Evolutionary conservation across 2,888 invertebrate genomes (phyloP), one percentile per base, ranked within the genome.

Genomic region (Cordilura impudica): DNA sequence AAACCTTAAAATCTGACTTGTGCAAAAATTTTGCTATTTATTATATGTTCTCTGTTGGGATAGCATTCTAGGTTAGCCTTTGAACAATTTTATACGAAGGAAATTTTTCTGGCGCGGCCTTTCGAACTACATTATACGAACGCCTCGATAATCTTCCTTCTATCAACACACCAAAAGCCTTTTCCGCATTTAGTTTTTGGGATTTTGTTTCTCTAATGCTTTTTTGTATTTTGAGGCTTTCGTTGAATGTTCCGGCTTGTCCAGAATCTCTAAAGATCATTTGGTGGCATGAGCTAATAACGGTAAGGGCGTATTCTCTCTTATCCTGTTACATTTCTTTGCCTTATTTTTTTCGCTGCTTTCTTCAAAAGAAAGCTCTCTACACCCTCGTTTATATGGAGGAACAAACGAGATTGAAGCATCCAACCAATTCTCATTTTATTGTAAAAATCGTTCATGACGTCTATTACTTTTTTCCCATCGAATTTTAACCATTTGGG

Each of bases 41-140:
- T 70, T 70, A 84, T 84, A 56, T 80, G 45, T 72, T 82, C 67
- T 10, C 35, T 45, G 12, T 51, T 23, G 35, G 83, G 82, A 78
- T 84, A 83, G 65, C 82, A 82, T 26, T 43, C 18, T 65, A 76
- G 80, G 66, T 85, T 85, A 26, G 84, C 83, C 54, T 47, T 73
- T 83, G 83, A 49, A 85, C 75, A 35, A 58, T 78, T 81, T 81
- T 84, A 65, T 86, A 83, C 14, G 82, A 82, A 19, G 82, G 81
- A 75, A 78, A 84, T 69, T 61, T 82, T 19, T 85, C 82, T 56
- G 84, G 82, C 67, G 79, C 83, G 81, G 78, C 82, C 49, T 39
- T 76, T 77, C 83, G 83, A 14, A 85, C 79, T 63, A 84, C 70
- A 58, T 85, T 35, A 77, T 84, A 84, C 60, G 84, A 81, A 77